Conservation (phyloP, 2,888 invertebrate species). For the Busseola fusca region DNA sequence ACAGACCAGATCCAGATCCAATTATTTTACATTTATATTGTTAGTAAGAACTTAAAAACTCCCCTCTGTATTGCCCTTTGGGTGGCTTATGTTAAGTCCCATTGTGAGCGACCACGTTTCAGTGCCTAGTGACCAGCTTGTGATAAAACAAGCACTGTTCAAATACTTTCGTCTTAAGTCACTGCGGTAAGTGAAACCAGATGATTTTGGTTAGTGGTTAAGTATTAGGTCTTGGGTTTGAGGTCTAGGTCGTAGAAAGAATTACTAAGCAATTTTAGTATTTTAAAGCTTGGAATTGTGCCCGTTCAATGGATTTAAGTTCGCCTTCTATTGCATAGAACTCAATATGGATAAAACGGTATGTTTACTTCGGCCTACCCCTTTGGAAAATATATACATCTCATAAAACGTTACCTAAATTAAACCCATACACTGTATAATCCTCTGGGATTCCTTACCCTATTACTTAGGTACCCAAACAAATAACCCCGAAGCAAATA, state of each 20-base stretch:
- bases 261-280: not conserved
- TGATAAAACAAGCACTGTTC: no score
- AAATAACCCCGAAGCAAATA: slow-evolving; percentile 19
- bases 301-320: not conserved
- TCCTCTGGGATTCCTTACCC: not conserved
- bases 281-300: not conserved
- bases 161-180: no score
- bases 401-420: no score
- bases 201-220: slow-evolving; percentile 1
- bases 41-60: no score
- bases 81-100: no score
- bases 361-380: not conserved
- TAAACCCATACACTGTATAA: not conserved
- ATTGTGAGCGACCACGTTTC: no score
- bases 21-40: no score
- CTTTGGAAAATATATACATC: not conserved
- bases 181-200: no score
- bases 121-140: no score
- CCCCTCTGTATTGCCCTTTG: no score
- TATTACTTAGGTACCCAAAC: slow-evolving; percentile 3
- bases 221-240: not conserved
- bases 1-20: no score
- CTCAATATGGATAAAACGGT: not conserved
- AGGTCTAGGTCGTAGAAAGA: not conserved
- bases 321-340: not conserved